Percentiles rank a stretch among this genome's conserved stretches.
phyloP scores from a whole-genome alignment of 2,797 vertebrate genomes.

The Morus bassanus region DNA sequence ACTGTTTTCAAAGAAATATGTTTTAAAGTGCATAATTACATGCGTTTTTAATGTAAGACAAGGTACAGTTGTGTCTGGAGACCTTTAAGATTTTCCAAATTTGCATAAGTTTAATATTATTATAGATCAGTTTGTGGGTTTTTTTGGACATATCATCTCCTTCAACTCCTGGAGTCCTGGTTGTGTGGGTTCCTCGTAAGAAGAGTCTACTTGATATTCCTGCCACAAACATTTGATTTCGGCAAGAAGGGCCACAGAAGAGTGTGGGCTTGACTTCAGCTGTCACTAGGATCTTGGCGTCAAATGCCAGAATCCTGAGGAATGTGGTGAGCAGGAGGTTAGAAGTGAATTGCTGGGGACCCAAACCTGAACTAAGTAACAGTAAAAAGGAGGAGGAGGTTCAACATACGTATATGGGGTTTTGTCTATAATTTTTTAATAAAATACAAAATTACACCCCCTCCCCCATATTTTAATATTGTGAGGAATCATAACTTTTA shows the following conservation, averaged over 20 bases:
- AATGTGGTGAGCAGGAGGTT: neutral
- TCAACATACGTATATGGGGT: neutral
- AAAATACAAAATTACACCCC: neutral
- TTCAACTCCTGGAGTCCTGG: neutral
- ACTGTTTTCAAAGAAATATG: neutral
- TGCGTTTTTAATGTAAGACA: neutral
- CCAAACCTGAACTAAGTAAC: neutral
- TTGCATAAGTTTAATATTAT: neutral
- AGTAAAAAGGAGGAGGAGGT: neutral
- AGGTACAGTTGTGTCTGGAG: neutral
- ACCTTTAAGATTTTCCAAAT: neutral
- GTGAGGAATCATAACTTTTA: neutral
- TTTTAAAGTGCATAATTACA: neutral
- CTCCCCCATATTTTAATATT: neutral
- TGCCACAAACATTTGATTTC: neutral
- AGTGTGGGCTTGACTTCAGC: neutral
- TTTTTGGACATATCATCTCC: neutral
- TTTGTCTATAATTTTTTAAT: neutral
- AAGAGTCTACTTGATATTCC: neutral
- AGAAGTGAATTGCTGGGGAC: neutral
- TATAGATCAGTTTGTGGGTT: fast-evolving
- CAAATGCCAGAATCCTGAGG: neutral
- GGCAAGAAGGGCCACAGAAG: neutral
- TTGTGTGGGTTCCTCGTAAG: neutral
- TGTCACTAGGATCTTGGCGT: neutral